These are phyloP conservation scores for Cyprinodon variegatus DNA, from an alignment of 2,113 vertebrate species.

Conservation along the genomic window DNA sequence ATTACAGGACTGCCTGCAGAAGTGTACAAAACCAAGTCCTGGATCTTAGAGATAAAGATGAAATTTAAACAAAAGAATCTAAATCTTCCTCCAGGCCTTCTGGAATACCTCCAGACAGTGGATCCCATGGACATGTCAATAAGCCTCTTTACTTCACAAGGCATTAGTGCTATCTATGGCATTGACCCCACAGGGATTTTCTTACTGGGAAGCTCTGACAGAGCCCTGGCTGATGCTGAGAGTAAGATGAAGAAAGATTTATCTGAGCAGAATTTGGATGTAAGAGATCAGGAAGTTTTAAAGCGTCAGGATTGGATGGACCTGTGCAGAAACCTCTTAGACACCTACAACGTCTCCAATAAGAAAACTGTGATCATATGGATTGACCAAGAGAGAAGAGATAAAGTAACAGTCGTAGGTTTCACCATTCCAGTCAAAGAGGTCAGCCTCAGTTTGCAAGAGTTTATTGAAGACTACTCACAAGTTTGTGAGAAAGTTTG, in stretches of 20 bases:
- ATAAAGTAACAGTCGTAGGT: constrained; percentile 77
- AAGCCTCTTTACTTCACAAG: constrained; percentile 77
- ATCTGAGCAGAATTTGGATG: constrained; percentile 35
- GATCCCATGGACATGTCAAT: constrained; percentile 74
- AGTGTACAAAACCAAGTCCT: constrained; percentile 75
- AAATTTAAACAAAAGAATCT: constrained; percentile 64
- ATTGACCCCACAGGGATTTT: constrained; percentile 62
- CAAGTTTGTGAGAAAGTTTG: constrained; percentile 63
- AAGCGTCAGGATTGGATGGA: constrained; percentile 70
- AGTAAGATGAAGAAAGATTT: constrained; percentile 72
- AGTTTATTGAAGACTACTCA: constrained; percentile 77
- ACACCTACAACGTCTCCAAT: constrained; percentile 56
- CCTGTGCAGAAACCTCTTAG: constrained; percentile 48
- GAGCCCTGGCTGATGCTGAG: constrained; percentile 79
- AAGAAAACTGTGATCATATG: constrained; percentile 54
- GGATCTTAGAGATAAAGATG: constrained; percentile 74
- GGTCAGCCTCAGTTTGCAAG: constrained; percentile 55
- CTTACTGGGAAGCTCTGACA: constrained; percentile 69
- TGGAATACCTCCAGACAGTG: constrained; percentile 75
- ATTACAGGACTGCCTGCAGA: constrained; percentile 79
- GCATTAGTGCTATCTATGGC: constrained; percentile 78
- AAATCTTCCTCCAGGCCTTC: constrained; percentile 56
- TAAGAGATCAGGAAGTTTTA: constrained; percentile 73
- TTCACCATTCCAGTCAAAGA: constrained; percentile 72
- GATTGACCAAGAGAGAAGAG: constrained; percentile 7